phyloP scores from a whole-genome alignment of 2,888 invertebrate species.

The Colostygia pectinataria region DNA sequence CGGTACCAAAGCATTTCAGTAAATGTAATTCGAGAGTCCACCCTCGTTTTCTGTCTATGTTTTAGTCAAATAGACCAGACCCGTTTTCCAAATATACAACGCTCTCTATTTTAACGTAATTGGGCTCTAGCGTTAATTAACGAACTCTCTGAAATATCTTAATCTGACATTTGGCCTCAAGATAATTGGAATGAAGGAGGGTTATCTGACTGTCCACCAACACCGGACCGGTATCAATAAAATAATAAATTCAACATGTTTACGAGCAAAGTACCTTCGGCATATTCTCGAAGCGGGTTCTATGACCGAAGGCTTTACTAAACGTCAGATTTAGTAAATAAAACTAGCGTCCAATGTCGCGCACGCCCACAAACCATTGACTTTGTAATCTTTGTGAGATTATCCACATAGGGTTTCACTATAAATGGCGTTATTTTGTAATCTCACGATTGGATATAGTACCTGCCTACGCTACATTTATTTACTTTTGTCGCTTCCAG shows the following conservation, averaged over 20 bases:
- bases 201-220: conserved; percentile 37
- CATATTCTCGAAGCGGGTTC: conserved; percentile 44
- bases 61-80: conserved; percentile 13
- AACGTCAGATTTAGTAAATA: conserved; percentile 55
- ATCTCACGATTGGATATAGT: conserved; percentile 42
- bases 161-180: conserved; percentile 35
- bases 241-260: conserved; percentile 49
- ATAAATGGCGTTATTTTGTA: conserved; percentile 38
- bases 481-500: conserved; percentile 34
- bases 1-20: conserved; percentile 9
- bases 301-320: conserved; percentile 42
- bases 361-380: conserved; percentile 46
- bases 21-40: conserved; percentile 9
- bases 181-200: conserved; percentile 46
- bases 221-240: conserved; percentile 46
- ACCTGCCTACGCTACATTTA: conserved; percentile 41
- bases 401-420: conserved; percentile 42
- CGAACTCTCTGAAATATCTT: conserved; percentile 35
- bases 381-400: conserved; percentile 46
- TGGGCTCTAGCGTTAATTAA: conserved; percentile 35
- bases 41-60: conserved; percentile 15
- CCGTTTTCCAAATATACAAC: conserved; percentile 23
- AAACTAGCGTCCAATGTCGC: conserved; percentile 49
- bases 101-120: conserved; percentile 31
- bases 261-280: conserved; percentile 41